These are phyloP conservation scores for Huso huso DNA, from an alignment of 2,797 vertebrate species.

Conservation along the genomic window DNA sequence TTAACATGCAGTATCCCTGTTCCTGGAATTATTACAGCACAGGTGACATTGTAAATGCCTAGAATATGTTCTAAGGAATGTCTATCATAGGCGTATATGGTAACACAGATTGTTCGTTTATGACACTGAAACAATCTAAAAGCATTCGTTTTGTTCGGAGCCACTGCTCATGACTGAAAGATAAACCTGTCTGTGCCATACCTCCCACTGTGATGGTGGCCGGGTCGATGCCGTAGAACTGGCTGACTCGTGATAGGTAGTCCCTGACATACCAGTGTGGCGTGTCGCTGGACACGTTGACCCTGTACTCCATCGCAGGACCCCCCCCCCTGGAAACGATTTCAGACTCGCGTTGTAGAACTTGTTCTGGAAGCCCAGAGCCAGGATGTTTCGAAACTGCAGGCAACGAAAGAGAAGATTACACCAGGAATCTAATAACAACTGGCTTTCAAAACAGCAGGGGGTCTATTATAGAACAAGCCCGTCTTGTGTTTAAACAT, in stretches of 20 bases:
- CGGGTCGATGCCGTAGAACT: slow-evolving; percentile 38
- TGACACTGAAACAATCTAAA: neutral
- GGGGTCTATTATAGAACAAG: no score
- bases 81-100: no score
- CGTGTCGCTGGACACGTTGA: slow-evolving; percentile 70
- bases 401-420: neutral
- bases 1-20: neutral
- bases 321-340: neutral
- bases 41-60: no score
- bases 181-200: slow-evolving; percentile 27
- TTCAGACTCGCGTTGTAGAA: slow-evolving; percentile 55
- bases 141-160: no score
- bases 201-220: slow-evolving; percentile 48
- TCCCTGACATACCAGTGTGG: slow-evolving; percentile 73
- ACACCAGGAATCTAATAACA: neutral
- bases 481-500: no score
- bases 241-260: slow-evolving; percentile 54
- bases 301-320: slow-evolving; percentile 45
- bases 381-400: slow-evolving; percentile 54
- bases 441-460: no score
- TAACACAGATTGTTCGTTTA: no score
- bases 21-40: neutral
- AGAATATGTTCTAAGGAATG: no score
- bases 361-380: slow-evolving; percentile 64
- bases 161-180: no score